Base-by-base conservation (phyloP, 2,888 invertebrate species). In the Allacma fusca region DNA sequence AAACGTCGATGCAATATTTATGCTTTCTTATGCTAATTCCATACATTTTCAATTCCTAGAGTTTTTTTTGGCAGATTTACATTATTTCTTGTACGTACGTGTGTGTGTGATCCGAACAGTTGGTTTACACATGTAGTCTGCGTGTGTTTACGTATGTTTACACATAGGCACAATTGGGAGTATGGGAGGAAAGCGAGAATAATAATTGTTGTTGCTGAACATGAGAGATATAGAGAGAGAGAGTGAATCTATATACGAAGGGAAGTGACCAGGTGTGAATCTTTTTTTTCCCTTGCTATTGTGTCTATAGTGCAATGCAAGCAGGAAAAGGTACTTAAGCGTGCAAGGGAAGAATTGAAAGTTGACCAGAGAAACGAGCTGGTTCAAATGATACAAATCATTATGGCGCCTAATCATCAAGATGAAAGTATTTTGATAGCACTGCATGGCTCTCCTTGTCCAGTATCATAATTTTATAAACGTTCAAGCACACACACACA, bases 361-460 rank as follows among this genome's bases (percentile, higher is more conserved):
- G 29, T 29, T 70, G 50, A 21, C 26, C 26, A 44, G 40, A 23
- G 70, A 70, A 70, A 72, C 72, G 59, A 72, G 72, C 72, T 73
- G n/a, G 62, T 59, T 62, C 59, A 12, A 50, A 24, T 64, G 73
- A 73, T 73, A 73, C 62, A 73, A 73, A 73, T 73, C 73, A 62
- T 73, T 73, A 73, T 73, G 73, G 73, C 73, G 73, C 73, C 62
- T 57, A 64, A 73, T 73, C 73, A 73, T 73, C 59, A 72, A 59
- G 40, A 73, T 62, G 62, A 72, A 59, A 59, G 44, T 57, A 50
- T 71, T 71, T 71, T 71, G 71, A 71, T 71, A 71, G 44, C 57
- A 26, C 29, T 26, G 19, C 50, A 50, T 70, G 5, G 1, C 40
- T 9, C 19, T 40, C 40, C 40, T 19, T 34, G 50, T 50, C 50